Percentiles rank a stretch among this genome's conserved stretches.
These are phyloP conservation scores for Mycogona germanica DNA, from an alignment of 2,888 invertebrate species.

Conservation along the genomic window DNA sequence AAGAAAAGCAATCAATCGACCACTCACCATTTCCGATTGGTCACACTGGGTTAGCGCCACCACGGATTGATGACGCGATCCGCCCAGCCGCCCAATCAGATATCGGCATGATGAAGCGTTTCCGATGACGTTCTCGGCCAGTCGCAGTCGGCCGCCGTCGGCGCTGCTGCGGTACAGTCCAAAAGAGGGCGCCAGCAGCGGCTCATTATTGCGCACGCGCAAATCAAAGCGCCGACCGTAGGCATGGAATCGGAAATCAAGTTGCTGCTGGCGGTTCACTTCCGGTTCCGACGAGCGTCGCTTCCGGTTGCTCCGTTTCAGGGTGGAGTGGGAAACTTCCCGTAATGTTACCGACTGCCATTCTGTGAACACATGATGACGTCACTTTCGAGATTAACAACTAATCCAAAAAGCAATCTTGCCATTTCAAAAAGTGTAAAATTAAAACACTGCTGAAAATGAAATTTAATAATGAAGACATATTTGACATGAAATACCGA, in stretches of 20 bases:
- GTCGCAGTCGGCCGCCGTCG: not conserved
- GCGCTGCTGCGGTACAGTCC: not conserved
- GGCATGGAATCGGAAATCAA: conserved; percentile 1
- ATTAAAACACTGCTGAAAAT: no score
- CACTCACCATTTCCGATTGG: not conserved
- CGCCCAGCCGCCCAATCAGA: not conserved
- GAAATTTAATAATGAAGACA: no score
- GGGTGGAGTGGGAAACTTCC: no score
- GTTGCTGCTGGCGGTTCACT: no score
- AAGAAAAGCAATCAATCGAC: not conserved
- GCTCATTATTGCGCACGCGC: not conserved
- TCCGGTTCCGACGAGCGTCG: no score
- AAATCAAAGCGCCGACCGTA: conserved; percentile 9
- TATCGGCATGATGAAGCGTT: not conserved
- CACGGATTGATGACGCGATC: not conserved
- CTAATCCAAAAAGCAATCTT: no score
- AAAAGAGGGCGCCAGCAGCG: conserved; percentile 1
- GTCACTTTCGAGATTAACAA: no score
- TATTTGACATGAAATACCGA: no score
- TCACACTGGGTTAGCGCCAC: conserved; percentile 7
- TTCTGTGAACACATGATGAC: no score
- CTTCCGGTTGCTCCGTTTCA: no score
- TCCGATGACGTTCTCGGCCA: not conserved
- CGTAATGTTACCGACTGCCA: no score
- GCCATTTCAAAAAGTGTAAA: no score